Conservation (phyloP, 2,113 vertebrate species). For the Cisticola juncidis region DNA sequence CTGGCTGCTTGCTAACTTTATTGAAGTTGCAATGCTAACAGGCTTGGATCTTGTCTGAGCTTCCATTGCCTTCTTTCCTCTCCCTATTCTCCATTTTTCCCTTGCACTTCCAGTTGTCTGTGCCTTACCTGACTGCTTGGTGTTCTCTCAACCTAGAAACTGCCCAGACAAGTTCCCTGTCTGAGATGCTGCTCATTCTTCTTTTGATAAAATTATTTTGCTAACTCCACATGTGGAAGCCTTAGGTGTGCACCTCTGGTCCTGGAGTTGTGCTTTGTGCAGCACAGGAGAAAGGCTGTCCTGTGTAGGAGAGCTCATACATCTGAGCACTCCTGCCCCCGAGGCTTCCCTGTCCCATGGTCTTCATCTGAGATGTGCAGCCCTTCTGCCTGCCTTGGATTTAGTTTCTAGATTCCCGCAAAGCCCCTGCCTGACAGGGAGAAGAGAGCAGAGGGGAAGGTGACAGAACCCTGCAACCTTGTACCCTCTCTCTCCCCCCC, state of each 20-base stretch:
- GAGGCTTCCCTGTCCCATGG: neutral
- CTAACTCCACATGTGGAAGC: rapidly evolving
- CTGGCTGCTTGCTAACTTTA: neutral
- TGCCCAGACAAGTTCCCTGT: rapidly evolving
- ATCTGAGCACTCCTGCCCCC: neutral
- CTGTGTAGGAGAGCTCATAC: neutral
- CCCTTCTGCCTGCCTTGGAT: neutral
- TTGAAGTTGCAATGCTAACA: neutral
- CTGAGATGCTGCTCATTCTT: neutral
- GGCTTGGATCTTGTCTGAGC: neutral
- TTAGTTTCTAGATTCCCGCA: neutral
- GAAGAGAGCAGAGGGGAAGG: neutral
- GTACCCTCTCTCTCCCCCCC: neutral
- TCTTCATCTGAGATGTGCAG: neutral
- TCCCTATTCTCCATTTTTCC: neutral
- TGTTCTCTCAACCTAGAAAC: neutral
- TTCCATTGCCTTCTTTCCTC: neutral
- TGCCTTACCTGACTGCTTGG: neutral
- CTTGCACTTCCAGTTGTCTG: neutral
- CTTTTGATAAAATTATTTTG: neutral
- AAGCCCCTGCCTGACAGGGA: neutral
- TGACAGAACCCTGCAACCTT: rapidly evolving
- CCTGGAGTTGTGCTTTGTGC: neutral
- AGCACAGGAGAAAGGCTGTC: rapidly evolving
- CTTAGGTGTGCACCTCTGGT: neutral